Base-by-base conservation (phyloP, 2,888 invertebrate genomes). In the Aromia moschata region DNA sequence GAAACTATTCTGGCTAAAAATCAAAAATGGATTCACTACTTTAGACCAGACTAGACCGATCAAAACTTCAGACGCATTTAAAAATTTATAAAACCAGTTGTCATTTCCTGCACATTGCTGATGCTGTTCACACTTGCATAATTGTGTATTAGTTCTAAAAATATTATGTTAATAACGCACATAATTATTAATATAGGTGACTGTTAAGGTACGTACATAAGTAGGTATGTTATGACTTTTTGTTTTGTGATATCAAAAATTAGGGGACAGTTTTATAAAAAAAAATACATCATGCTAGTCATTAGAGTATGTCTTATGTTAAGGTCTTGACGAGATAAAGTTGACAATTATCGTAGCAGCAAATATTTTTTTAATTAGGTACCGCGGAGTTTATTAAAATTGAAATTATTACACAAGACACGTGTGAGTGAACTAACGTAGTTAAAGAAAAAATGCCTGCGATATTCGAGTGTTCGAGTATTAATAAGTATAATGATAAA, bases 251-350 rank as follows among this genome's bases (percentile, higher is more conserved):
- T 52, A 40, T 52, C 52, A 41, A 25, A 10, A 31, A n/a, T 16
- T 20, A 16, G 31, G 25, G 41, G 18, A 41, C 16, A 2, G 52
- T 37, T 52, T 52, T 52, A 37, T 41, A 31, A 52, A 40, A 41
- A 41, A 52, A 52, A 41, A n/a, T n/a, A n/a, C n/a, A n/a, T n/a
- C n/a, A n/a, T n/a, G n/a, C 52, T 52, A 52, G 52, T 52, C 52
- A 52, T 52, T 52, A 52, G 41, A 37, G 31, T 37, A n/a, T 20
- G 18, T 17, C 11, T 33, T 12, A 44, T 18, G 12, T 41, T 52
- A 52, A 41, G 52, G 30, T 52, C 20, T 52, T 46, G 45, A 33
- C 33, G 46, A 12, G 31, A 20, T 7, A 33, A 46, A 9, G 16
- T 40, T n/a, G n/a, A n/a, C n/a, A n/a, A 37, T n/a, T 38, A 14